Conservation (phyloP, 2,888 invertebrate genomes). For the Villa cingulata region DNA sequence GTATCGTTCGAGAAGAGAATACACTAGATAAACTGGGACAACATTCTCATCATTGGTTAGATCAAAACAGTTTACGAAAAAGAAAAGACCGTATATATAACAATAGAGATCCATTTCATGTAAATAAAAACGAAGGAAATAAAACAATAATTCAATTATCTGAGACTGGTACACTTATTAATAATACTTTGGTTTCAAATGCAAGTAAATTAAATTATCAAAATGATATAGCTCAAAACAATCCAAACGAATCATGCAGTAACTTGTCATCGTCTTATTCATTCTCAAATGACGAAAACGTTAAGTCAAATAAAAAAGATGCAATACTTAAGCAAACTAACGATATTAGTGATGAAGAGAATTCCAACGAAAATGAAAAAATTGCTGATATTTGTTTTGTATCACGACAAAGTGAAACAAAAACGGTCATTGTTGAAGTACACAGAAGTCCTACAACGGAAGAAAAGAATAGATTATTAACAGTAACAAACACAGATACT, state of each 20-base stretch:
- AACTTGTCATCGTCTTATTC: slow-evolving; percentile 6
- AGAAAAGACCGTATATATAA: not conserved
- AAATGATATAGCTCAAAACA: too few relatives aligned
- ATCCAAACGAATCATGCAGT: not conserved
- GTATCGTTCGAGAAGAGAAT: slow-evolving; percentile 57
- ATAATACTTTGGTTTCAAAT: slow-evolving; percentile 39
- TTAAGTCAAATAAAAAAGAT: not conserved
- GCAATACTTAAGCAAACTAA: slow-evolving; percentile 1
- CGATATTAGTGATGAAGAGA: not conserved
- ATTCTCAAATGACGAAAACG: not conserved
- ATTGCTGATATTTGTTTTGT: slow-evolving; percentile 36
- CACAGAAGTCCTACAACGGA: slow-evolving; percentile 39
- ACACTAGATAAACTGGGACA: not conserved
- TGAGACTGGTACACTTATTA: slow-evolving; percentile 57
- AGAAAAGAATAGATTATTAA: slow-evolving; percentile 8
- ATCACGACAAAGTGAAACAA: slow-evolving; percentile 39
- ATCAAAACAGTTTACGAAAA: slow-evolving; percentile 21
- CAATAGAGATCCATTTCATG: slow-evolving; percentile 1
- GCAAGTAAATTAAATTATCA: not conserved
- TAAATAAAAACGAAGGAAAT: slow-evolving; percentile 35
- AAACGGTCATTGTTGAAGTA: slow-evolving; percentile 65
- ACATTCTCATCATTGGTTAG: slow-evolving; percentile 1
- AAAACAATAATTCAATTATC: slow-evolving; percentile 60
- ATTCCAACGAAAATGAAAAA: slow-evolving; percentile 17
- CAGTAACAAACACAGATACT: slow-evolving; percentile 11